These are phyloP conservation scores for Masticophis lateralis DNA, from an alignment of 2,797 vertebrate species.

Conservation along the genomic window DNA sequence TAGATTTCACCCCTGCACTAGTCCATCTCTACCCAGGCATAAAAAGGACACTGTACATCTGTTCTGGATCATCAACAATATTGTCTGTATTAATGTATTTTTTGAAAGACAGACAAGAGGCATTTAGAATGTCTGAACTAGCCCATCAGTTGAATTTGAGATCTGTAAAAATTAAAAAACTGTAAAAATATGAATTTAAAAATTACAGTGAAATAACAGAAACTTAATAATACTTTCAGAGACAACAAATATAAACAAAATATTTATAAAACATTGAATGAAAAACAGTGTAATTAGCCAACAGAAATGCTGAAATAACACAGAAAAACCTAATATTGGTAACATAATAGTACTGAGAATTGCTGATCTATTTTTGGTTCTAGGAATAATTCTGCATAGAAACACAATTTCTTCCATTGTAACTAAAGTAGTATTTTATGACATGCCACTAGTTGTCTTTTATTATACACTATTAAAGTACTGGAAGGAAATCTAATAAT, in stretches of 20 bases:
- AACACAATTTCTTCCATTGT: background rate
- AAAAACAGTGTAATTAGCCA: conserved; percentile 19
- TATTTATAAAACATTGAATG: background rate
- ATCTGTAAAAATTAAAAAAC: background rate
- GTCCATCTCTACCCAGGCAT: background rate
- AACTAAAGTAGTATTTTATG: background rate
- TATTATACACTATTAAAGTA: background rate
- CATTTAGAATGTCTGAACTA: background rate
- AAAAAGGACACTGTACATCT: background rate
- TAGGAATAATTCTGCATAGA: background rate
- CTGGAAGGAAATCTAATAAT: background rate
- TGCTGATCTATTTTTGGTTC: background rate
- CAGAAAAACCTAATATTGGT: background rate
- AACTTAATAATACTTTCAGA: background rate
- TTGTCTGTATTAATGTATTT: background rate
- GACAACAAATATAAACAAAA: background rate
- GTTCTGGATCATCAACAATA: background rate
- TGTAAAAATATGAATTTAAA: background rate
- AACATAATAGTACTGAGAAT: background rate
- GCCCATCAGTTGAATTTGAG: background rate
- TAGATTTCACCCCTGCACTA: no score
- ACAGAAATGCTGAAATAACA: conserved; percentile 28
- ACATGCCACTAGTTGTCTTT: background rate
- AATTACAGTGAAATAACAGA: background rate
- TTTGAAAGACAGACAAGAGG: no score